Percentiles rank a stretch among this genome's conserved stretches.
These are phyloP conservation scores for Aldrovandia affinis DNA, from an alignment of 2,797 vertebrate species.

Conservation along the genomic window DNA sequence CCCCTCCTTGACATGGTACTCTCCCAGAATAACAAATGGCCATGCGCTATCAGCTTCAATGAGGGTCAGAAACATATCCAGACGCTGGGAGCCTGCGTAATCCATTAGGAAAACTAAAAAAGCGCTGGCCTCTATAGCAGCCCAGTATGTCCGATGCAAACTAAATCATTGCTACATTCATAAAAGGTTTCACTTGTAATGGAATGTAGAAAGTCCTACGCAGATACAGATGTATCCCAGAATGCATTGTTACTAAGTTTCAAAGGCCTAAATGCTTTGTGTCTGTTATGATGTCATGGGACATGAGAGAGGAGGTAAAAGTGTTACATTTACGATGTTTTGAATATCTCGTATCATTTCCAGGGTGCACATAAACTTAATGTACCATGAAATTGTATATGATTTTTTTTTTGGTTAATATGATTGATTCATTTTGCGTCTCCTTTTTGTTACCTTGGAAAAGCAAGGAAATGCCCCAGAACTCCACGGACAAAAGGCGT, in stretches of 20 bases:
- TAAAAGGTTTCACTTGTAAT: too few relatives aligned
- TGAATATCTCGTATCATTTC: conserved; percentile 10
- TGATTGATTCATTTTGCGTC: conserved; percentile 24
- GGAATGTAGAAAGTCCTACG: too few relatives aligned
- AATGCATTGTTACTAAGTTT: neutral
- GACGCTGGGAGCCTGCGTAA: neutral
- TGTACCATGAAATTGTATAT: conserved; percentile 21
- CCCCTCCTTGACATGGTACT: neutral
- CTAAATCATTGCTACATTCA: too few relatives aligned
- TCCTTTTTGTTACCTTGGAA: conserved; percentile 7
- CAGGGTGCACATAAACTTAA: conserved; percentile 19
- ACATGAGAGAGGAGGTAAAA: neutral
- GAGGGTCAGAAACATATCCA: neutral
- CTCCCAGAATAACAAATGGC: neutral
- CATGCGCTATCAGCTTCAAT: neutral
- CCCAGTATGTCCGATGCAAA: too few relatives aligned
- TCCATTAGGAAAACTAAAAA: neutral
- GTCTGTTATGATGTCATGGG: neutral
- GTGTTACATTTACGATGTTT: conserved; percentile 15
- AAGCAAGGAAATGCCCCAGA: conserved; percentile 1
- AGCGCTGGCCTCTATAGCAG: neutral
- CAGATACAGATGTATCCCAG: neutral
- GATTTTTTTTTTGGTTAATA: conserved; percentile 14
- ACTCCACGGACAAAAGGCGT: neutral
- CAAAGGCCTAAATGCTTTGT: neutral